These are phyloP conservation scores for Belgica antarctica DNA, from an alignment of 2,888 invertebrate genomes.

Conservation along the genomic window DNA sequence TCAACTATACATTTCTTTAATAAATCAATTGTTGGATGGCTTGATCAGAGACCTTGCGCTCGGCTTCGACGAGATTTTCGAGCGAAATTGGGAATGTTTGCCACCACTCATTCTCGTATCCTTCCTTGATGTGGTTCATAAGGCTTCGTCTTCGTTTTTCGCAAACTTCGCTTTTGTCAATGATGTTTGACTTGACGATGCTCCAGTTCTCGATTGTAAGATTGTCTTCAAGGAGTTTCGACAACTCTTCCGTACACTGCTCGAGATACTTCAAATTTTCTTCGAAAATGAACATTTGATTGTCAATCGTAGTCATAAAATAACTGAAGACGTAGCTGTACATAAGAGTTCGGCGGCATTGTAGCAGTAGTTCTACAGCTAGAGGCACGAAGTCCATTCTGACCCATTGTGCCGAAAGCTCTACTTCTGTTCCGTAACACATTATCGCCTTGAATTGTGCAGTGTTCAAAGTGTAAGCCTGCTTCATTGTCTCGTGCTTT, in stretches of 20 bases:
- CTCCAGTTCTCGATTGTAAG: not conserved
- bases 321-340: constrained; percentile 27
- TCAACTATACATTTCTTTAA: too few species aligned
- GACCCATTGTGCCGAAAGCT: not conserved
- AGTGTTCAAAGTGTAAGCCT: not conserved
- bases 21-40: constrained; percentile 7
- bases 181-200: not conserved
- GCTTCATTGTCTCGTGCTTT: not conserved
- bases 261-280: constrained; percentile 16
- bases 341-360: constrained; percentile 3
- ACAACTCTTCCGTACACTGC: not conserved
- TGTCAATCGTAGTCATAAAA: not conserved
- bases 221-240: not conserved
- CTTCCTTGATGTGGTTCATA: constrained; percentile 6
- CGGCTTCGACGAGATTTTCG: not conserved
- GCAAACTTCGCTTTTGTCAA: not conserved
- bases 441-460: not conserved
- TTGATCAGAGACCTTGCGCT: too few species aligned
- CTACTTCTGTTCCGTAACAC: not conserved
- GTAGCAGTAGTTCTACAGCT: not conserved
- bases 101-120: constrained; percentile 31
- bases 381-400: not conserved
- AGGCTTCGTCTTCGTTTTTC: not conserved
- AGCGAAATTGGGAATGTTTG: not conserved
- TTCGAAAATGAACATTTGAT: constrained; percentile 26